Base-by-base conservation (phyloP, 2,888 invertebrate species). In the Busseola fusca region DNA sequence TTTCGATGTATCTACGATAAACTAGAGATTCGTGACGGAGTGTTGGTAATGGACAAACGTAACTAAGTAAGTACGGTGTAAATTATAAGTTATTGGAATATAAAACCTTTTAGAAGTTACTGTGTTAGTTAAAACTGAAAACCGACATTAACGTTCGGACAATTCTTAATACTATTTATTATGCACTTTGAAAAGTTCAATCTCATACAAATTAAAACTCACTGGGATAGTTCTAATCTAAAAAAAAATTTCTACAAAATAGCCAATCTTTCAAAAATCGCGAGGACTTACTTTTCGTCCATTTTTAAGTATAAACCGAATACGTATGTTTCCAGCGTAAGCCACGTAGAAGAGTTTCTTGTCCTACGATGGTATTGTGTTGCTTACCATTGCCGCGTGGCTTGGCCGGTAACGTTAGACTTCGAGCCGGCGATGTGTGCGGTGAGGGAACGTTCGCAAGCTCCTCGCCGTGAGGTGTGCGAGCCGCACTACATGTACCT, bases 361-460 rank as follows among this genome's bases (percentile, higher is more conserved):
- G 48, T 73, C 52, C n/a, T 63, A 50, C 54, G 70, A 56, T 65
- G 74, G 70, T 70, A 69, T 48, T n/a, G 72, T 69, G 67, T 68
- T 77, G 87, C 87, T 86, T 85, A 85, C 88, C 87, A 42, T 75
- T 27, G 76, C 76, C 59, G 69, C 62, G 76, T 59, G 74, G 76
- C 56, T 63, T 34, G 63, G 70, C 60, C 74, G 78, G 72, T 76
- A 70, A 74, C 80, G 80, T 80, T 85, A 75, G 52, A 87, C 87
- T 87, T 87, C 86, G 87, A 89, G 90, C 90, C 88, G 84, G 90
- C 88, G 69, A 78, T 79, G 78, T 75, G n/a, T 48, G 73, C 72
- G 65, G 72, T 72, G 59, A 67, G 64, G 37, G 67, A 57, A 69
- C 74, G 75, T 67, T 63, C 76, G 80, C 83, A 80, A 80, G 82